These are phyloP conservation scores for Piaya cayana DNA, from an alignment of 2,113 vertebrate species.

Conservation along the genomic window DNA sequence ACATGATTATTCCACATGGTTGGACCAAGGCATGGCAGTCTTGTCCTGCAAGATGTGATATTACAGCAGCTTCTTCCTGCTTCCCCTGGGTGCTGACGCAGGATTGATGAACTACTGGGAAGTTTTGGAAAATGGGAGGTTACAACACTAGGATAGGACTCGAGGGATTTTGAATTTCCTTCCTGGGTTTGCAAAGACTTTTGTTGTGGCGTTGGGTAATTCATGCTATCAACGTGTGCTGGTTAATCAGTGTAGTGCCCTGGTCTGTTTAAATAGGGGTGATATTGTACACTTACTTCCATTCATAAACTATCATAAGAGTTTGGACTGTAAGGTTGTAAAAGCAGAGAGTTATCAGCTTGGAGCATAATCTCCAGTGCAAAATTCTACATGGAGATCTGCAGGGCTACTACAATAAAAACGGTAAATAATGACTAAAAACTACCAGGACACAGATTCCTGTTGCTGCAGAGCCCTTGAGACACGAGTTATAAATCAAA, in stretches of 20 bases:
- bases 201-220: background rate
- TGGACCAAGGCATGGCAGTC: background rate
- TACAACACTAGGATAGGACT: background rate
- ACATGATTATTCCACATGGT: background rate
- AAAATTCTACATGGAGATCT: background rate
- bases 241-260: background rate
- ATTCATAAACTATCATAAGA: background rate
- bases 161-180: background rate
- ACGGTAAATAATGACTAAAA: background rate
- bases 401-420: background rate
- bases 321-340: background rate
- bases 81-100: background rate
- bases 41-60: background rate
- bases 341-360: background rate
- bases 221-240: fast-evolving
- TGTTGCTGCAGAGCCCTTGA: background rate
- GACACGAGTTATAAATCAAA: background rate
- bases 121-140: background rate
- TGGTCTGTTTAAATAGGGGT: background rate
- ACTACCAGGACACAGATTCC: background rate
- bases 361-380: background rate
- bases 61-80: background rate
- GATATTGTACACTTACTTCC: background rate
- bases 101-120: background rate
- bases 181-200: background rate